Conservation (phyloP, 2,113 vertebrate genomes). For the Sebastes fasciatus region DNA sequence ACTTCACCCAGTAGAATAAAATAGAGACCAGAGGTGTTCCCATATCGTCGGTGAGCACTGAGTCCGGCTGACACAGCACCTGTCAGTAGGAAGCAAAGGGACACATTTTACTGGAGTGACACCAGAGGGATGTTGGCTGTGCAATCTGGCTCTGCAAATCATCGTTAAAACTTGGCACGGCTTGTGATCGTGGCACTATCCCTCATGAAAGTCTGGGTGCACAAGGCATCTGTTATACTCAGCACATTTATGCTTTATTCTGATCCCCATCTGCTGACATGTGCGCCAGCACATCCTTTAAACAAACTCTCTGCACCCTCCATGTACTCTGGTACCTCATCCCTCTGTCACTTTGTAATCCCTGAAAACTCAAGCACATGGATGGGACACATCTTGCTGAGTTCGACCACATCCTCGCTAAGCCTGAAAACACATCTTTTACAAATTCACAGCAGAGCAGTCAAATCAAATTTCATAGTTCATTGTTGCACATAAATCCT, state of each 20-base stretch:
- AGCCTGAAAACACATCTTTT: background rate
- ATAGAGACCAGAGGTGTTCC: background rate
- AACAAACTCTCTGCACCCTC: constrained; percentile 35
- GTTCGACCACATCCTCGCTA: background rate
- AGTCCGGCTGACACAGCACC: constrained; percentile 57
- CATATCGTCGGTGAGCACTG: background rate
- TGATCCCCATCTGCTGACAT: constrained; percentile 56
- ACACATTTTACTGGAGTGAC: constrained; percentile 51
- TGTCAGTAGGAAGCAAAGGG: constrained; percentile 42
- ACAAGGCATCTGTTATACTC: constrained; percentile 60
- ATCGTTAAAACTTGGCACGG: constrained; percentile 62
- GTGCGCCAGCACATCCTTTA: constrained; percentile 33
- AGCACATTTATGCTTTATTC: constrained; percentile 56
- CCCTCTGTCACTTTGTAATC: background rate
- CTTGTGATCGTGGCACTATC: constrained; percentile 25
- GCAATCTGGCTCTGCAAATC: constrained; percentile 63
- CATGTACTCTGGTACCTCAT: background rate
- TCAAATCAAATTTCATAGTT: background rate
- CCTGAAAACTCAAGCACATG: background rate
- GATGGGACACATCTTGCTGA: background rate
- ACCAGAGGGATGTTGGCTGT: constrained; percentile 59
- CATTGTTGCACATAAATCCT: background rate
- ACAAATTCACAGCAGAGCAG: background rate
- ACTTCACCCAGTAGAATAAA: background rate
- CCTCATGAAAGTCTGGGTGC: constrained; percentile 41